Evolutionary conservation across 2,797 vertebrate species (phyloP).

Genomic region (Limosa lapponica): DNA sequence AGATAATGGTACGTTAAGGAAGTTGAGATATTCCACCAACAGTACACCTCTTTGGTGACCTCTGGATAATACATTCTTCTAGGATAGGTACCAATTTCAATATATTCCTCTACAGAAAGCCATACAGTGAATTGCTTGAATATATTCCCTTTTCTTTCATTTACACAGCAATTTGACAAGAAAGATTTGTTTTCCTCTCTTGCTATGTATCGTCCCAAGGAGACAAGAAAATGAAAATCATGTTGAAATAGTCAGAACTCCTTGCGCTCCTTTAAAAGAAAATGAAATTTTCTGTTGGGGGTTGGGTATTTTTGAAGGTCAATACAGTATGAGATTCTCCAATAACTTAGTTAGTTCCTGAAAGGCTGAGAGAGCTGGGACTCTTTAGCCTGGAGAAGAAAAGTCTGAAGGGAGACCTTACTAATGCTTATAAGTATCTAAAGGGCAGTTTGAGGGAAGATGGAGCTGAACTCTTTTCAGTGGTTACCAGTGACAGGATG

Average conservation of each 20-base stretch:
- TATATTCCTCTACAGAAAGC: background rate
- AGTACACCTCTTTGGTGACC: background rate
- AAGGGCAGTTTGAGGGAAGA: too few relatives aligned
- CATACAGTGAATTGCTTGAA: background rate
- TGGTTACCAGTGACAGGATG: too few relatives aligned
- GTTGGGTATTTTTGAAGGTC: background rate
- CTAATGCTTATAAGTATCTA: too few relatives aligned
- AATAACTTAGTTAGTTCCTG: background rate
- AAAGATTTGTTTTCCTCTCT: background rate
- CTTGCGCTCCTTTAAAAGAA: background rate
- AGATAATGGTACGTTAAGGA: background rate
- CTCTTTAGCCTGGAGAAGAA: too few relatives aligned
- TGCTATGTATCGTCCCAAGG: background rate
- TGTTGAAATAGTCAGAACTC: background rate
- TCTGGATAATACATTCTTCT: background rate
- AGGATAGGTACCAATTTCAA: background rate
- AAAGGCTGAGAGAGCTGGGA: too few relatives aligned
- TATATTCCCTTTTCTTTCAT: background rate
- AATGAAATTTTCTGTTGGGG: fast-evolving
- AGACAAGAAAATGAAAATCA: background rate
- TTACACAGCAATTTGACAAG: background rate
- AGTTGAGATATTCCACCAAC: background rate
- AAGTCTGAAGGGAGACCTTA: too few relatives aligned
- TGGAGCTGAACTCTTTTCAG: too few relatives aligned
- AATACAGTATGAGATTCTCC: background rate